These are phyloP conservation scores for Equus przewalskii DNA, from an alignment of 2,113 vertebrate genomes.

Conservation along the genomic window DNA sequence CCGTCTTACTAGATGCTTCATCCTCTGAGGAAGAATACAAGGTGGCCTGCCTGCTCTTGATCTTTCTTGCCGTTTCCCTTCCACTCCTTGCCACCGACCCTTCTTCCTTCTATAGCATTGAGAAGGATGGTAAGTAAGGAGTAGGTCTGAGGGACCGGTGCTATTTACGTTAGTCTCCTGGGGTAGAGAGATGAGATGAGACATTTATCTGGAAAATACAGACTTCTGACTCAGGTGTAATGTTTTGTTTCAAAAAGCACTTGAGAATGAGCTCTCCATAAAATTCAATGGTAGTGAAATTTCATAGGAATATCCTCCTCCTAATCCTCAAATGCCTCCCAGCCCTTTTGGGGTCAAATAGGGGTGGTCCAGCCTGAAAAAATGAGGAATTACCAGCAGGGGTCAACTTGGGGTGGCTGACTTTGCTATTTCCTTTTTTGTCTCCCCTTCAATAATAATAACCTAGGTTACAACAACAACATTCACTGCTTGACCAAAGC, in stretches of 20 bases:
- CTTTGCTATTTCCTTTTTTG: not conserved
- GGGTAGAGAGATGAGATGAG: not conserved
- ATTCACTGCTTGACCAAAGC: constrained; percentile 95
- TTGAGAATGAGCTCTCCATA: not conserved
- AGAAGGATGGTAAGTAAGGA: constrained; percentile 91
- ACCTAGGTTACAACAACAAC: constrained; percentile 94
- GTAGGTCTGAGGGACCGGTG: not conserved
- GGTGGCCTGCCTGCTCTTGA: constrained; percentile 92
- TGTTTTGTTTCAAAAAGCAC: constrained; percentile 50
- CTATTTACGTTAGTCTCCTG: not conserved
- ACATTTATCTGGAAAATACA: not conserved
- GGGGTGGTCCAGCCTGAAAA: not conserved
- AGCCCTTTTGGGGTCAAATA: constrained; percentile 4
- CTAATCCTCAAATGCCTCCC: not conserved
- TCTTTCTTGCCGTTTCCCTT: constrained; percentile 94
- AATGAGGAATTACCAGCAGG: not conserved
- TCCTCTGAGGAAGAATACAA: constrained; percentile 95
- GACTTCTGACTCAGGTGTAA: not conserved
- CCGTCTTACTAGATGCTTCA: constrained; percentile 87
- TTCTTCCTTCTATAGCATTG: constrained; percentile 90
- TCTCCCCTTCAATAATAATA: not conserved
- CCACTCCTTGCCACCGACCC: constrained; percentile 91
- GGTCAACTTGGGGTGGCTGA: not conserved
- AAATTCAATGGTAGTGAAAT: constrained; percentile 36
- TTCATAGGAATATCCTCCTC: not conserved